phyloP scores from a whole-genome alignment of 2,888 invertebrate genomes.

The Harpalus rubripes region DNA sequence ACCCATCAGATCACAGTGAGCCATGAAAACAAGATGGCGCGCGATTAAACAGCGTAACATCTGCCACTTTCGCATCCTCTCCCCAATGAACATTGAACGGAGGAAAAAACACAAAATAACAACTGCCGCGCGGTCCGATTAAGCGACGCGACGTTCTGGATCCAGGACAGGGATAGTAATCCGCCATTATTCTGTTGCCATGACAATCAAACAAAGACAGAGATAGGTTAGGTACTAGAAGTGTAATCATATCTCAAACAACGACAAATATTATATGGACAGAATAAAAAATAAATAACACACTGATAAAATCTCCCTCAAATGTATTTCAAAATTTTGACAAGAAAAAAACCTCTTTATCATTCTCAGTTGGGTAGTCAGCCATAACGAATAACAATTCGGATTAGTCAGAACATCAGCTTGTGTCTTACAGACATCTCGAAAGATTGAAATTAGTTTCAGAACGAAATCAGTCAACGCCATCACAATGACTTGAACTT shows the following conservation, averaged over 20 bases:
- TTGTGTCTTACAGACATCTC: slow-evolving; percentile 24
- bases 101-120: slow-evolving; percentile 53
- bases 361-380: slow-evolving; percentile 44
- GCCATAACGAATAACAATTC: slow-evolving; percentile 51
- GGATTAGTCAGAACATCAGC: slow-evolving; percentile 45
- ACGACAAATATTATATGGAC: too few relatives aligned
- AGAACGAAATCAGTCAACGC: slow-evolving; percentile 14
- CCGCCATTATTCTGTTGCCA: slow-evolving; percentile 60
- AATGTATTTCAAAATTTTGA: slow-evolving; percentile 24
- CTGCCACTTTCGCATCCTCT: slow-evolving; percentile 65
- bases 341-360: slow-evolving; percentile 44
- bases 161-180: slow-evolving; percentile 42
- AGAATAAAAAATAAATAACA: neutral
- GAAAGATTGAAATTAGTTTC: slow-evolving; percentile 50
- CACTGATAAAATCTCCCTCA: slow-evolving; percentile 12
- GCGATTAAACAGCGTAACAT: slow-evolving; percentile 65
- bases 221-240: neutral
- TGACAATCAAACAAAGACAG: slow-evolving; percentile 55
- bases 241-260: too few relatives aligned
- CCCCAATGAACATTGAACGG: slow-evolving; percentile 39
- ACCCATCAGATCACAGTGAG: slow-evolving; percentile 33
- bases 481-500: slow-evolving; percentile 41
- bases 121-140: slow-evolving; percentile 49
- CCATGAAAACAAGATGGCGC: slow-evolving; percentile 63
- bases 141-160: slow-evolving; percentile 41